Conservation (phyloP, 2,888 invertebrate species). For the Pyrochroa serraticornis region DNA sequence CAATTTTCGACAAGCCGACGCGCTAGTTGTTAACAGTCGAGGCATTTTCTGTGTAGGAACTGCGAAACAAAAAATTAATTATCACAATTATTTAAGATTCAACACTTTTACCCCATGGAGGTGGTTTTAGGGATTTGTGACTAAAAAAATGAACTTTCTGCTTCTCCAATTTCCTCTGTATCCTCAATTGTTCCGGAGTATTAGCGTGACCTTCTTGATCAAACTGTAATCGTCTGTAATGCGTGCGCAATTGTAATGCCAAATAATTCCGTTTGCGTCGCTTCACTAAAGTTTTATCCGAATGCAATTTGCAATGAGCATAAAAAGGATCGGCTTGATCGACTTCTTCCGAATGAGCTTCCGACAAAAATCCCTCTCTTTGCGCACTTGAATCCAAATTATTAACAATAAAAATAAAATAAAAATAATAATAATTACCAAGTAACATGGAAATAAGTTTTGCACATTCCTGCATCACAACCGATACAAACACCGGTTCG, state of each 20-base stretch:
- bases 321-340: constrained; percentile 97
- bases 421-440: constrained; percentile 66
- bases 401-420: constrained; percentile 1
- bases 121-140: constrained; percentile 74
- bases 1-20: constrained; percentile 83
- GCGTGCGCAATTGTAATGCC: constrained; percentile 81
- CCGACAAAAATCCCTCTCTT: constrained; percentile 88
- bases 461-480: constrained; percentile 98
- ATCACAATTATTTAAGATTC: neutral
- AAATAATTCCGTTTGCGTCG: constrained; percentile 84
- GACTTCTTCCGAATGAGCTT: constrained; percentile 88
- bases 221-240: constrained; percentile 66
- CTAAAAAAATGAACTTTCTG: constrained; percentile 83
- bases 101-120: constrained; percentile 87
- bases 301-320: constrained; percentile 94
- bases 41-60: constrained; percentile 96
- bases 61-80: constrained; percentile 51
- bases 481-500: constrained; percentile 95
- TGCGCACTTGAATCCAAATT: constrained; percentile 73
- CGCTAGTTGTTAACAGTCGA: constrained; percentile 85
- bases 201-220: constrained; percentile 68
- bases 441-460: constrained; percentile 96
- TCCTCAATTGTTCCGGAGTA: constrained; percentile 74
- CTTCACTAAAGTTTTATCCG: constrained; percentile 86
- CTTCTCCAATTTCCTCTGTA: constrained; percentile 80